phyloP scores from a whole-genome alignment of 1,140 invertebrate species.

The Matsumurasca onukii region DNA sequence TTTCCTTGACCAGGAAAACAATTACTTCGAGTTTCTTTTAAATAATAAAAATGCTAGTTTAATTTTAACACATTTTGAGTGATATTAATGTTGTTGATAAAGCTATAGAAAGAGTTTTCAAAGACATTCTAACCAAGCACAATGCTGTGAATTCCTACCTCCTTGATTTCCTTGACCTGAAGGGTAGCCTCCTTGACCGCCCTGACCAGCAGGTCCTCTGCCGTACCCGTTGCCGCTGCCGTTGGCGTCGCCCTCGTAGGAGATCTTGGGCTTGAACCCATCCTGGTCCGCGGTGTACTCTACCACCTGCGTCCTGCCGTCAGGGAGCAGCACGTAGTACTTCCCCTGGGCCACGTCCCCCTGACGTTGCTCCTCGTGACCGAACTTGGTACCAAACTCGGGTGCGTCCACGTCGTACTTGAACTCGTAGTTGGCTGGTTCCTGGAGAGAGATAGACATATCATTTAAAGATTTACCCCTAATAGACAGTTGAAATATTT shows the following conservation, averaged over 20 bases:
- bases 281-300: conserved; percentile 78
- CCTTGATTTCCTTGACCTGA: background rate
- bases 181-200: background rate
- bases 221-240: background rate
- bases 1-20: too few species aligned
- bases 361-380: conserved; percentile 77
- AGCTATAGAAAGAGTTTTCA: too few species aligned
- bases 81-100: too few species aligned
- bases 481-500: too few species aligned
- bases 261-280: conserved; percentile 78
- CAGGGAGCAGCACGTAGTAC: conserved; percentile 81
- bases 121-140: too few species aligned
- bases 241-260: conserved; percentile 53
- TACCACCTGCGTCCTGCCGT: conserved; percentile 74
- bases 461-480: too few species aligned
- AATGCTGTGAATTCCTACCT: too few species aligned
- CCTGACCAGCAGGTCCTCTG: background rate
- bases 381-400: conserved; percentile 72
- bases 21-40: too few species aligned
- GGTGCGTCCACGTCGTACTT: conserved; percentile 79
- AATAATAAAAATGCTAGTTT: too few species aligned
- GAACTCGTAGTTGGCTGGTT: conserved; percentile 82
- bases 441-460: too few species aligned
- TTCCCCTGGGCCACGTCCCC: conserved; percentile 76
- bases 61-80: too few species aligned